Evolutionary conservation across 2,888 invertebrate species (phyloP).

Genomic region (Zonitis immaculata): DNA sequence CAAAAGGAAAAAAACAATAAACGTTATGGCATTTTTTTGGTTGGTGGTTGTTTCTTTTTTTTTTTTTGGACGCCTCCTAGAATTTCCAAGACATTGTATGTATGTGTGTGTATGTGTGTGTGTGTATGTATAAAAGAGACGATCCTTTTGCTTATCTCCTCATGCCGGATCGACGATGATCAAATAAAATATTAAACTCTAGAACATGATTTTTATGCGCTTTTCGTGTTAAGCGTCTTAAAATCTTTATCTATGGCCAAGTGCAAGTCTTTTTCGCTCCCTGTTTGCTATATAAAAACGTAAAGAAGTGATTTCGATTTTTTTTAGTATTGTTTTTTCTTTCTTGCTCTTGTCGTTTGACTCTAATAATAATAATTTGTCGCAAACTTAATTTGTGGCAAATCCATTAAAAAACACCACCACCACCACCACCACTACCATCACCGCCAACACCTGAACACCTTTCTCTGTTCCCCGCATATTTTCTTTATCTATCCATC

Average conservation of each 20-base stretch:
- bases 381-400: slow-evolving; percentile 22
- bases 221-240: slow-evolving; percentile 47
- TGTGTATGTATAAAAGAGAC: slow-evolving; percentile 11
- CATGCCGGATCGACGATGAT: slow-evolving; percentile 42
- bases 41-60: no score
- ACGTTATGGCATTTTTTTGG: neutral
- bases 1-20: neutral
- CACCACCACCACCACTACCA: neutral
- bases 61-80: no score
- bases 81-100: no score
- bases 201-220: slow-evolving; percentile 48
- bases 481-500: neutral
- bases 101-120: no score
- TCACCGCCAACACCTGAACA: no score
- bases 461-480: neutral
- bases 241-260: slow-evolving; percentile 38
- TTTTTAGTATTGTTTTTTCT: neutral
- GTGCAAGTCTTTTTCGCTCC: slow-evolving; percentile 27
- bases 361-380: slow-evolving; percentile 18
- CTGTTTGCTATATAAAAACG: slow-evolving; percentile 31
- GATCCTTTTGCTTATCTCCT: slow-evolving; percentile 43
- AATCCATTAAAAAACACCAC: slow-evolving; percentile 15
- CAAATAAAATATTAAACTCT: slow-evolving; percentile 50
- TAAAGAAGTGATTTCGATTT: slow-evolving; percentile 27
- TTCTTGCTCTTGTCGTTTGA: neutral